These are phyloP conservation scores for Sericinus montela DNA, from an alignment of 2,888 invertebrate genomes.

Conservation along the genomic window DNA sequence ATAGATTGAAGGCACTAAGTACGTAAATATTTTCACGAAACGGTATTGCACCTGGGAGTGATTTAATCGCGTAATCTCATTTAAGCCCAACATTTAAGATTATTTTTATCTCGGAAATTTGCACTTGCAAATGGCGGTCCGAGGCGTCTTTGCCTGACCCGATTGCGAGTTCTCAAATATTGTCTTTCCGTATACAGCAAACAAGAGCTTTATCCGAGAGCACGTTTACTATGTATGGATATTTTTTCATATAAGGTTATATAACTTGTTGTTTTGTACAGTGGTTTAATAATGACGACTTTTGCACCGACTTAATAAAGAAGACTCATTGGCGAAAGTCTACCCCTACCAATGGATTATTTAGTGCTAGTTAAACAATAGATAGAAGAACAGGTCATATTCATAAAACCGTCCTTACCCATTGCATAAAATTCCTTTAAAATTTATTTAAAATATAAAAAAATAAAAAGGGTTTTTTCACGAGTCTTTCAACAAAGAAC, in stretches of 20 bases:
- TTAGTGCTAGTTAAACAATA: too few species aligned
- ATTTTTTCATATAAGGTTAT: conserved; percentile 24
- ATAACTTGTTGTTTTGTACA: too few species aligned
- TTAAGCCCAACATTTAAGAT: conserved; percentile 53
- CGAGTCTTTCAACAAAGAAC: too few species aligned
- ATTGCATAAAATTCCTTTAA: too few species aligned
- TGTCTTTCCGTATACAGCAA: conserved; percentile 52
- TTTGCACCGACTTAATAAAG: too few species aligned
- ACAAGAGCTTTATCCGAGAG: conserved; percentile 68
- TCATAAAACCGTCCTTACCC: too few species aligned
- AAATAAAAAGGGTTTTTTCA: too few species aligned
- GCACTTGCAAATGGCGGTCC: conserved; percentile 69
- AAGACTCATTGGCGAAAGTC: too few species aligned
- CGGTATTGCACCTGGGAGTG: conserved; percentile 32
- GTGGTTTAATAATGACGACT: too few species aligned
- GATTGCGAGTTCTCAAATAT: conserved; percentile 71
- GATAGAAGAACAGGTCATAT: too few species aligned
- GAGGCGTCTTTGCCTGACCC: conserved; percentile 59
- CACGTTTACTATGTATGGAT: conserved; percentile 55
- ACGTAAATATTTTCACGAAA: conserved; percentile 31
- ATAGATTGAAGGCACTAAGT: conserved; percentile 4
- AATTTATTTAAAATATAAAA: too few species aligned
- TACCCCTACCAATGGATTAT: too few species aligned
- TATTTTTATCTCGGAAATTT: conserved; percentile 74
- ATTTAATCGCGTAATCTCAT: conserved; percentile 57